Evolutionary conservation across 2,888 invertebrate species (phyloP).

Genomic region (Dendrolimus pini): DNA sequence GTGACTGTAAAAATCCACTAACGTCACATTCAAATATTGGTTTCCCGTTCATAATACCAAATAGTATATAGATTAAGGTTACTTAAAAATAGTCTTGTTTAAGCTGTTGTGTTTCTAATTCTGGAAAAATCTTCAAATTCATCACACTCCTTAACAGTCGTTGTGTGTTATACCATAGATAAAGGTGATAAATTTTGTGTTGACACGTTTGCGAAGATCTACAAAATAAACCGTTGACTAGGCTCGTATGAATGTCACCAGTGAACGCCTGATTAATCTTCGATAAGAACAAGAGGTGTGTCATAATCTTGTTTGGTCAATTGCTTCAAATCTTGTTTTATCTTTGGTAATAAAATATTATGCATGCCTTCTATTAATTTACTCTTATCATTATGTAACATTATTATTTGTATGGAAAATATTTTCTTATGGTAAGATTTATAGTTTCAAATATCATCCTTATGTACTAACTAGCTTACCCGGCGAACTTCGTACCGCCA

Average conservation of each 20-base stretch:
- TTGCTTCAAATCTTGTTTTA: background rate
- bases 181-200: background rate
- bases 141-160: background rate
- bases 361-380: too few relatives aligned
- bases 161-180: background rate
- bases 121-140: background rate
- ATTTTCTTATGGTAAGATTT: too few relatives aligned
- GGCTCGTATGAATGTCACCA: background rate
- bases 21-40: too few relatives aligned
- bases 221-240: background rate
- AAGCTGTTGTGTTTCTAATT: background rate
- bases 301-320: conserved; percentile 9
- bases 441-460: too few relatives aligned
- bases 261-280: conserved; percentile 17
- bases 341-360: background rate
- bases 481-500: too few relatives aligned
- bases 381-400: too few relatives aligned
- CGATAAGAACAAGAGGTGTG: conserved; percentile 27
- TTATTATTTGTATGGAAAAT: too few relatives aligned
- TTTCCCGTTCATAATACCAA: too few relatives aligned
- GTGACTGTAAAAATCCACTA: too few relatives aligned
- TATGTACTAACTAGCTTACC: too few relatives aligned
- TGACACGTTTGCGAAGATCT: background rate
- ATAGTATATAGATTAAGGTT: too few relatives aligned
- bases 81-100: too few relatives aligned